These are phyloP conservation scores for Masnerella sp. DNA, from an alignment of 2,888 invertebrate species.

Conservation along the genomic window DNA sequence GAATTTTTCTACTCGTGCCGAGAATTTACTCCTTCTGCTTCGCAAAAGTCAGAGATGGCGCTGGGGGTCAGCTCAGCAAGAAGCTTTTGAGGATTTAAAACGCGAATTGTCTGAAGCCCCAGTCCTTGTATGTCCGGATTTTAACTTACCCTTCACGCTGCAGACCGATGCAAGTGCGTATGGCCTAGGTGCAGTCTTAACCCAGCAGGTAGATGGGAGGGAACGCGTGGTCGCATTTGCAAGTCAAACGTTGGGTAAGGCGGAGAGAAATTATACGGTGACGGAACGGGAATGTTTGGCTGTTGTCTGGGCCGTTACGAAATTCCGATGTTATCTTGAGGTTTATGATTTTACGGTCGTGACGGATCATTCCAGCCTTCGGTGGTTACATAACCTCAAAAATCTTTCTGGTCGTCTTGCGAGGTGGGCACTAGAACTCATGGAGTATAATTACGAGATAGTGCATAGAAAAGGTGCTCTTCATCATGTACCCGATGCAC, in stretches of 20 bases:
- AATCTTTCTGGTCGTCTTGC: constrained; percentile 58
- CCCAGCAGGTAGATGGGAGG: constrained; percentile 47
- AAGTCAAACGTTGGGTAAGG: constrained; percentile 44
- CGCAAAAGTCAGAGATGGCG: neutral
- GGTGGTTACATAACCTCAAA: constrained; percentile 58
- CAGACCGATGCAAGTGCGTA: constrained; percentile 7
- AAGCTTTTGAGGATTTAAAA: neutral
- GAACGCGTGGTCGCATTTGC: constrained; percentile 62
- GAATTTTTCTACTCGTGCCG: neutral
- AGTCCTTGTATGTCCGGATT: neutral
- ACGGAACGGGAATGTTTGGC: constrained; percentile 64
- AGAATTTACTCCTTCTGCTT: neutral
- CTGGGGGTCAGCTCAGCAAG: neutral
- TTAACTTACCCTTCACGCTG: neutral
- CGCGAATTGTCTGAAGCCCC: neutral
- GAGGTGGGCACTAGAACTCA: constrained; percentile 2
- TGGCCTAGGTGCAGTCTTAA: constrained; percentile 59
- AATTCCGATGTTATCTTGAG: constrained; percentile 59
- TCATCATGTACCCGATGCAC: constrained; percentile 18
- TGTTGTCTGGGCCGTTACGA: constrained; percentile 53
- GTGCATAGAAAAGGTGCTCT: constrained; percentile 11
- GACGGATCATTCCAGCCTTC: constrained; percentile 61
- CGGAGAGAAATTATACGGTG: constrained; percentile 59
- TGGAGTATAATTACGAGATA: too few relatives aligned
- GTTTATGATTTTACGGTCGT: constrained; percentile 58